Conservation (phyloP, 2,888 invertebrate species). For the Mesoligia furuncula region DNA sequence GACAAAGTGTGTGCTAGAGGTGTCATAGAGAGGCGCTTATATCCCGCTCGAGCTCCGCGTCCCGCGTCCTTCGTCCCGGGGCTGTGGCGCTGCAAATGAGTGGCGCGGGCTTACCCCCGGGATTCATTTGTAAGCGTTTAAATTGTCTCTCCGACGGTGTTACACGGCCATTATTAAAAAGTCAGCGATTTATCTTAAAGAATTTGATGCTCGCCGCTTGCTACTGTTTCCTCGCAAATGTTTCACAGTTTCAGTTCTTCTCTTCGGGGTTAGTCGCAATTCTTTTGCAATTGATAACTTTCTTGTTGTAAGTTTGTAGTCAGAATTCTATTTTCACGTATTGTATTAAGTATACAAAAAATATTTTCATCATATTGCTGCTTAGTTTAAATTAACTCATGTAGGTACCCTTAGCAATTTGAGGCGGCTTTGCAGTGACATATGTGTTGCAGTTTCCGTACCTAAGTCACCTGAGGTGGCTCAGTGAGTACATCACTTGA, state of each 20-base stretch:
- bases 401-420: neutral
- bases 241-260: constrained; percentile 16
- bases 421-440: neutral
- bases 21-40: constrained; percentile 34
- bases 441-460: neutral
- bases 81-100: constrained; percentile 56
- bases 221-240: neutral
- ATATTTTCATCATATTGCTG: neutral
- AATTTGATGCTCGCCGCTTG: constrained; percentile 19
- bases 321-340: neutral
- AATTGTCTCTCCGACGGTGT: constrained; percentile 55
- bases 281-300: neutral
- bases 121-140: constrained; percentile 65
- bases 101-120: constrained; percentile 38
- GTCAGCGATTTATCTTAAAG: constrained; percentile 39
- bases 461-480: neutral
- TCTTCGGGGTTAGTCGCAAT: neutral
- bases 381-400: neutral
- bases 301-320: neutral
- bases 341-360: neutral
- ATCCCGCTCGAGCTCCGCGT: constrained; percentile 18
- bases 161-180: constrained; percentile 58
- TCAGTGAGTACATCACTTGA: constrained; percentile 6
- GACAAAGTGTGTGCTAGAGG: constrained; percentile 46
- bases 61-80: constrained; percentile 5